These are phyloP conservation scores for Crenichthys baileyi DNA, from an alignment of 2,797 vertebrate species.

Conservation along the genomic window DNA sequence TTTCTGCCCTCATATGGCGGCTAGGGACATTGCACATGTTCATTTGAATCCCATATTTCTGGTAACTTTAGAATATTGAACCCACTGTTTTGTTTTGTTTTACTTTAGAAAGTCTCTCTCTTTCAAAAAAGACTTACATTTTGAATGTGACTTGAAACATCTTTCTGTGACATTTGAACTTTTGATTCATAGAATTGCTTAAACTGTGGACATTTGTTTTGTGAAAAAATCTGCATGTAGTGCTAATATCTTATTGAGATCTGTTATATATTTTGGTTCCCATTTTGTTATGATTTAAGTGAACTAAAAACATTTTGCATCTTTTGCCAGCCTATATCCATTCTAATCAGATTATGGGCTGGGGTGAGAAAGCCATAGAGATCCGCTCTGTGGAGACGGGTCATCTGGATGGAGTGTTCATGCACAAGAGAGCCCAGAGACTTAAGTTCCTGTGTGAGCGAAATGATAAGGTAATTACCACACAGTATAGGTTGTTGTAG, in stretches of 20 bases:
- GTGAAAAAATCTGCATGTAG: background rate
- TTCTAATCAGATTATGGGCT: constrained; percentile 96
- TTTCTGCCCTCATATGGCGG: constrained; percentile 36
- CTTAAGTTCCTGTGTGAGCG: constrained; percentile 94
- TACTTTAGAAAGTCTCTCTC: background rate
- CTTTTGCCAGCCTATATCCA: constrained; percentile 87
- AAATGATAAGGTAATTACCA: constrained; percentile 88
- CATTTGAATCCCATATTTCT: background rate
- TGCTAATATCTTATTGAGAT: too few species aligned
- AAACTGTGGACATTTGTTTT: background rate
- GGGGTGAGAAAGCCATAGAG: constrained; percentile 96
- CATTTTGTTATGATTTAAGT: background rate
- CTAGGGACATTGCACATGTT: background rate
- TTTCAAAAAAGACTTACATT: background rate
- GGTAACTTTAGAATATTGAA: background rate
- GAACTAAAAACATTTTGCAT: background rate
- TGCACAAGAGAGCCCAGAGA: constrained; percentile 94
- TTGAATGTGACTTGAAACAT: background rate
- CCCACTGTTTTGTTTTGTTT: background rate
- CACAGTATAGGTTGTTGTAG: background rate
- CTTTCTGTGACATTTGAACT: background rate
- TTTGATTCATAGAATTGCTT: background rate
- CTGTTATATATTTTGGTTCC: background rate
- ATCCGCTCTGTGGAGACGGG: constrained; percentile 94
- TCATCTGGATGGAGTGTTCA: constrained; percentile 93